phyloP scores from a whole-genome alignment of 2,888 invertebrate species.

The Dolichopus griseipennis region DNA sequence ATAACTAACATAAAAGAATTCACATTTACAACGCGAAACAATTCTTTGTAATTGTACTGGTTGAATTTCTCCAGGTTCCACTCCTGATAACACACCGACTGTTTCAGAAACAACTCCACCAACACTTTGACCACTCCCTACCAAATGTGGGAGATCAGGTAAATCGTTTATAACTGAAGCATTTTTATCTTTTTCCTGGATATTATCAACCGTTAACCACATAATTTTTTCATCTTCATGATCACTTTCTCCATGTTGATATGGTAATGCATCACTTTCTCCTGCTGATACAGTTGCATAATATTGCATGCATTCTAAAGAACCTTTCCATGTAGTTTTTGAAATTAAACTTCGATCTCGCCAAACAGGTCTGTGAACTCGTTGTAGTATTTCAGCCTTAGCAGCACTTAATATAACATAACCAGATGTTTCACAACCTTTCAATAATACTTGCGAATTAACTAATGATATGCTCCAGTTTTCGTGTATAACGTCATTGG shows the following conservation, averaged over 20 bases:
- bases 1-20: slow-evolving; percentile 93
- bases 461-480: slow-evolving; percentile 81
- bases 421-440: slow-evolving; percentile 93
- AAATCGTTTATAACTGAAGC: slow-evolving; percentile 67
- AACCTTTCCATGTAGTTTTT: slow-evolving; percentile 93
- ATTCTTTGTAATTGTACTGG: slow-evolving; percentile 82
- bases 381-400: slow-evolving; percentile 87
- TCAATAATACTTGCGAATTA: slow-evolving; percentile 62
- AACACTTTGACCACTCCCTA: slow-evolving; percentile 91
- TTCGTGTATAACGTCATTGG: slow-evolving; percentile 84
- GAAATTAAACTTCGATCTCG: slow-evolving; percentile 75
- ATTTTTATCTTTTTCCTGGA: slow-evolving; percentile 74
- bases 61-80: slow-evolving; percentile 50
- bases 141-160: slow-evolving; percentile 79
- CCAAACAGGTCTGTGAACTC: slow-evolving; percentile 83
- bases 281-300: slow-evolving; percentile 93
- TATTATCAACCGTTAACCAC: slow-evolving; percentile 92
- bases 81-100: slow-evolving; percentile 69
- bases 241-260: too few species aligned
- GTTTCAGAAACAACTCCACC: slow-evolving; percentile 92
- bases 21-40: slow-evolving; percentile 94
- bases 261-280: slow-evolving; percentile 57
- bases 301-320: slow-evolving; percentile 96
- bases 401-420: slow-evolving; percentile 96
- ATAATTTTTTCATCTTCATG: slow-evolving; percentile 82